Base-by-base conservation (phyloP, 2,113 vertebrate genomes). In the Proteles cristata region DNA sequence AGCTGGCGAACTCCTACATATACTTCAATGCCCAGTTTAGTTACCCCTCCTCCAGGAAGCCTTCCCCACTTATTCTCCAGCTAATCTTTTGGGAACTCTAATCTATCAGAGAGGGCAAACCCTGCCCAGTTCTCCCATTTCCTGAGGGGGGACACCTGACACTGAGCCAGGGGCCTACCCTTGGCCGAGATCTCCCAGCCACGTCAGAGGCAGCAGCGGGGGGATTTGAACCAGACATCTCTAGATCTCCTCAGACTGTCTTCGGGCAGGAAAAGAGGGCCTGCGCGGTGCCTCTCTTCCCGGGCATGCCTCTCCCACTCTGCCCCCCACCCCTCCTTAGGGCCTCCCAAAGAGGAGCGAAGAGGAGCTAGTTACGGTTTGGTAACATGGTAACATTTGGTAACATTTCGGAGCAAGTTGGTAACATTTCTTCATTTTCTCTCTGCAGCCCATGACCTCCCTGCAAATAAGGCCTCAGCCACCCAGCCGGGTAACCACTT, bases 401-500 rank as follows among this genome's bases (percentile, higher is more conserved):
- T 39, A 39, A 39, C 39, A 39, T 39, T 39, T 39, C 43, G 3
- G 1, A 45, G 2, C 23, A 0, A 1, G 0, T 43, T 7, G 7
- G 93, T 98, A 85, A 98, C 45, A 0, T 79, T 7, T 86, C 21
- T 83, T 76, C 77, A 69, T 97, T 97, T 50, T 77, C 94, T 93
- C 94, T 96, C 97, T 93, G 21, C 99, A 99, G 99, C 99, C 98
- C 99, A 99, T 1, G 99, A 99, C 97, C 99, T 99, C 98, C 99
- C 99, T 87, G 98, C 99, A 95, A 99, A 98, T 98, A 99, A 99
- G 99, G 97, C 98, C 98, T 97, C 99, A 65, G 98, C 98, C 48
- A 90, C 95, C 92, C 98, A 98, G 97, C 99, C 98, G 17, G 99
- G 99, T 97, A 99, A 99, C 99, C 99, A 99, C 98, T 98, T 99